Conservation (phyloP, 1,140 invertebrate species). For the Papilio glaucus region DNA sequence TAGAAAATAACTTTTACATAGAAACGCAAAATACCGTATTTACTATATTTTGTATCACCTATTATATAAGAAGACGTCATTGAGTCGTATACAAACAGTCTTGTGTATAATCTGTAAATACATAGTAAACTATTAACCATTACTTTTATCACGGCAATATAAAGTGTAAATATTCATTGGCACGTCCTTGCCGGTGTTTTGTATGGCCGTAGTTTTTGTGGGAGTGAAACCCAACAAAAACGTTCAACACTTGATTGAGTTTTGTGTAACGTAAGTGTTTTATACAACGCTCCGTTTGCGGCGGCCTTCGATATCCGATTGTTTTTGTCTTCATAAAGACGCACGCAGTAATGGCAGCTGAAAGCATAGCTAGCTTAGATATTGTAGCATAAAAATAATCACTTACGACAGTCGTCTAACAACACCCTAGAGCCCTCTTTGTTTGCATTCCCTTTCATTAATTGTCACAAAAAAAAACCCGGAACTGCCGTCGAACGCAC, state of each 20-base stretch:
- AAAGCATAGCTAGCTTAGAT: no score
- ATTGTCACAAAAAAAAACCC: no score
- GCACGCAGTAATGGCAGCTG: not conserved
- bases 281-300: slow-evolving; percentile 39
- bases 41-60: no score
- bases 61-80: not conserved
- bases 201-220: slow-evolving; percentile 52
- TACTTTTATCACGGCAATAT: slow-evolving; percentile 20
- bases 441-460: no score
- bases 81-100: not conserved
- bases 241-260: slow-evolving; percentile 54
- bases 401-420: no score
- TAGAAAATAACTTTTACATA: no score
- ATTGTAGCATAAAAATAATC: no score
- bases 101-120: not conserved
- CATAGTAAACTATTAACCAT: slow-evolving; percentile 7
- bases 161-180: slow-evolving; percentile 38
- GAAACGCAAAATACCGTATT: no score
- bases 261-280: slow-evolving; percentile 55
- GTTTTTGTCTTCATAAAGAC: slow-evolving; percentile 4
- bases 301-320: slow-evolving; percentile 16
- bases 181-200: slow-evolving; percentile 53
- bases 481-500: no score
- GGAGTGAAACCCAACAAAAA: slow-evolving; percentile 65
- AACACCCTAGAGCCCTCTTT: no score